phyloP scores from a whole-genome alignment of 2,888 invertebrate genomes.

The Thereva nobilitata region DNA sequence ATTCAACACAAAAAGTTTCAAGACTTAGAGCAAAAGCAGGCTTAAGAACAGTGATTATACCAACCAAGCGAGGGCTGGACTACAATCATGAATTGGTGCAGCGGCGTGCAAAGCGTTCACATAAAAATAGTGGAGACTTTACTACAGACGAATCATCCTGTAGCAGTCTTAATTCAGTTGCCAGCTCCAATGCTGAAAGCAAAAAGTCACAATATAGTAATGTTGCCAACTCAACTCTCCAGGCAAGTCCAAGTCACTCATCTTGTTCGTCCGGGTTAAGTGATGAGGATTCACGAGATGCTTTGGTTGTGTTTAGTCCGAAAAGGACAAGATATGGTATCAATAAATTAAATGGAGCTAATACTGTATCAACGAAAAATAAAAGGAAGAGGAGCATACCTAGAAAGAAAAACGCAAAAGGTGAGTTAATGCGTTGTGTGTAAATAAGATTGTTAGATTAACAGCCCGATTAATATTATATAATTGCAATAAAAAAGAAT shows the following conservation, averaged over 20 bases:
- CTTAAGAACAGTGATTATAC: slow-evolving; percentile 41
- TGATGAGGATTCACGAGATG: slow-evolving; percentile 43
- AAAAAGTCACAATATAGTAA: slow-evolving; percentile 64
- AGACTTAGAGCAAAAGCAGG: slow-evolving; percentile 39
- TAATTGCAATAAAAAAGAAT: background rate
- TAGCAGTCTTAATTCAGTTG: slow-evolving; percentile 44
- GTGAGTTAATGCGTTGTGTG: slow-evolving; percentile 40
- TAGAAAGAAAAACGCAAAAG: slow-evolving; percentile 37
- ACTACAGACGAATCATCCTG: slow-evolving; percentile 44
- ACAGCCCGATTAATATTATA: background rate
- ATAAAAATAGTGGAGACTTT: slow-evolving; percentile 42
- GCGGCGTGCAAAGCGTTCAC: slow-evolving; percentile 38
- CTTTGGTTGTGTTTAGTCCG: slow-evolving; percentile 41
- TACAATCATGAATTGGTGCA: slow-evolving; percentile 38
- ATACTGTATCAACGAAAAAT: background rate
- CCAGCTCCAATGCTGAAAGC: slow-evolving; percentile 52
- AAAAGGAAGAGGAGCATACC: slow-evolving; percentile 38
- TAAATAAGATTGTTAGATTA: slow-evolving; percentile 24
- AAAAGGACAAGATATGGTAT: slow-evolving; percentile 50
- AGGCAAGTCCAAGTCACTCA: slow-evolving; percentile 18
- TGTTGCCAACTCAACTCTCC: slow-evolving; percentile 32
- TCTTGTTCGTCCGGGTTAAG: slow-evolving; percentile 33
- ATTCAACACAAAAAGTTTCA: slow-evolving; percentile 9
- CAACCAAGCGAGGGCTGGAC: slow-evolving; percentile 41
- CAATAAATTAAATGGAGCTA: slow-evolving; percentile 61